Conservation (phyloP, 2,113 vertebrate species). For the Spermophilus dauricus region DNA sequence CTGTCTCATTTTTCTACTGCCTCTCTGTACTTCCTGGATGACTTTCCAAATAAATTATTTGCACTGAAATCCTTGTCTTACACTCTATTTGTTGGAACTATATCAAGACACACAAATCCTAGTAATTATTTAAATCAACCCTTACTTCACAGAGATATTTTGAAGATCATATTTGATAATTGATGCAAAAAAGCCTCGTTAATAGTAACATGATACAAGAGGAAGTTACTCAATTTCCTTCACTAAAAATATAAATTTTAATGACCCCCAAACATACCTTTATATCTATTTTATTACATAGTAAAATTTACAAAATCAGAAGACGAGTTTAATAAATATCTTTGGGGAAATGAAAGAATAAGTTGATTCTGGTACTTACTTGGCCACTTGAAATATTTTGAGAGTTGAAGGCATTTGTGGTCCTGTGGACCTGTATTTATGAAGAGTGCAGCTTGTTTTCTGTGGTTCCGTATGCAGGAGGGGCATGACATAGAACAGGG, state of each 20-base stretch:
- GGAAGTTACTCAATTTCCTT: neutral
- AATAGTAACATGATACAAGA: neutral
- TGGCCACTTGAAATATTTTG: neutral
- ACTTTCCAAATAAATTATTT: slow-evolving; percentile 65
- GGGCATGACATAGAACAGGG: neutral
- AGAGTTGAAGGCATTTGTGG: neutral
- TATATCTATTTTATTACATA: neutral
- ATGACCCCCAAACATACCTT: neutral
- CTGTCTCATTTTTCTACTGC: neutral
- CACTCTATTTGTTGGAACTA: slow-evolving; percentile 45
- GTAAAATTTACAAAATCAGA: neutral
- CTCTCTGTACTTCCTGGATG: neutral
- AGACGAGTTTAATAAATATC: neutral
- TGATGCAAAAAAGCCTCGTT: neutral
- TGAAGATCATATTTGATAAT: slow-evolving; percentile 17
- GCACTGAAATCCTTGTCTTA: neutral
- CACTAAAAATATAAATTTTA: neutral
- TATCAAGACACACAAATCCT: slow-evolving; percentile 3
- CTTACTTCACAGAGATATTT: neutral
- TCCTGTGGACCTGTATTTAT: neutral
- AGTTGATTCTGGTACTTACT: neutral
- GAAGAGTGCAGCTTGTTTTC: neutral
- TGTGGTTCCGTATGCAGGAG: neutral
- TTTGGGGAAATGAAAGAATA: neutral
- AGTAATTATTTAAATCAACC: slow-evolving; percentile 6